Evolutionary conservation across 2,888 invertebrate species (phyloP), one percentile per base, ranked within the genome.

Genomic region (Clusia tigrina): DNA sequence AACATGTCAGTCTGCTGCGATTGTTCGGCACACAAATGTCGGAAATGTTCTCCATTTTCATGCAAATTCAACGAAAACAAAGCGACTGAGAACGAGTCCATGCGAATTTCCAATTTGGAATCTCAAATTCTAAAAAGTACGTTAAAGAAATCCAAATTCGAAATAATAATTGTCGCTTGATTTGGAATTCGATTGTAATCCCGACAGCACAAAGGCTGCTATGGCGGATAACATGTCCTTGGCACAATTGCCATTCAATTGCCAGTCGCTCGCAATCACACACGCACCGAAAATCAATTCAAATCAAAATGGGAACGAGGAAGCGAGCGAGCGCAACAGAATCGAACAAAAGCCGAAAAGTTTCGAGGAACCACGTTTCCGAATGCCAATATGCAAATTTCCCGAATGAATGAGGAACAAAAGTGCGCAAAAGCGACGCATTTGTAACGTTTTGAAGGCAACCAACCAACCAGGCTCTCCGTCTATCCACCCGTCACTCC

Each of bases 141-240:
- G 38, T 23, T 52, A 51, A 51, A 46, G 55, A 59, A 53, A 60
- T 67, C 60, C 17, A 54, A 63, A 20, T 20, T 62, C 59, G 56
- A 55, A 67, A 70, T 67, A 69, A 71, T 70, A 71, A 64, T 72
- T 71, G 65, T 67, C 70, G 66, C 64, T 61, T 46, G 64, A 58
- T 22, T 48, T 22, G 6, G 20, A 54, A 62, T 54, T 38, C 26
- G 61, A 69, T 65, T 70, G 70, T 68, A 63, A 62, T 68, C 61
- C 63, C 59, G 32, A 42, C 42, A 15, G 42, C 32, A 12, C 42
- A 5, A 42, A 10, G 32, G 5, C 5, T 32, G 6, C 6, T 32
- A 12, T 32, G 12, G 5, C 32, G 42, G 6, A n/a, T 42, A 42
- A n/a, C 42, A n/a, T 42, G 42, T 42, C 42, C 42, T 42, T 12